Conservation (phyloP, 2,888 invertebrate genomes). For the Mythimna pallens region DNA sequence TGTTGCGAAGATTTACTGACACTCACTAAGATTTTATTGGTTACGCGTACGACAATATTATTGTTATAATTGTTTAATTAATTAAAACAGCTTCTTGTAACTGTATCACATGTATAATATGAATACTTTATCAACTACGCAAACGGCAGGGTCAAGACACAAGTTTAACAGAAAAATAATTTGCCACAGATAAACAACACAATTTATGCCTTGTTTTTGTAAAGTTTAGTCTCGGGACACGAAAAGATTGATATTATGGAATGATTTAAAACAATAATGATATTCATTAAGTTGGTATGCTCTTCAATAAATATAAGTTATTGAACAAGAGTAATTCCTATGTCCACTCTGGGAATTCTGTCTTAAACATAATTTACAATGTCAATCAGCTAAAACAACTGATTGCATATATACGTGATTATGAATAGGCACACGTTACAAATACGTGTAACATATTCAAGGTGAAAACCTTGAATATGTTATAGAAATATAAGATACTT, state of each 20-base stretch:
- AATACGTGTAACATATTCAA: constrained; percentile 24
- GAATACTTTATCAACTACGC: constrained; percentile 75
- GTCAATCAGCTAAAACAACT: constrained; percentile 29
- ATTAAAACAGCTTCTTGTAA: constrained; percentile 70
- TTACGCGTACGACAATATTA: constrained; percentile 53
- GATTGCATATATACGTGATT: constrained; percentile 12
- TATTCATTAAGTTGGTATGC: constrained; percentile 54
- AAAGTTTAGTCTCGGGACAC: constrained; percentile 61
- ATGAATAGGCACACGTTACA: constrained; percentile 8
- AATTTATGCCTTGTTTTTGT: constrained; percentile 80
- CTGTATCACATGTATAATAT: constrained; percentile 58
- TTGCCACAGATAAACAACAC: constrained; percentile 83
- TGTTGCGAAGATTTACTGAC: constrained; percentile 43
- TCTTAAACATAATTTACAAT: constrained; percentile 40
- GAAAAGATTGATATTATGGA: constrained; percentile 63
- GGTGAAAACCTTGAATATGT: background rate
- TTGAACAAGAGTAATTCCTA: constrained; percentile 34
- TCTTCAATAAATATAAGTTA: constrained; percentile 43
- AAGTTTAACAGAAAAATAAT: constrained; percentile 87
- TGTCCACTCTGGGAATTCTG: constrained; percentile 34
- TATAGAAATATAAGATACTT: background rate
- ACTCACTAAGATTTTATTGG: constrained; percentile 52
- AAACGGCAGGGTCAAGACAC: constrained; percentile 78
- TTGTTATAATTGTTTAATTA: constrained; percentile 72
- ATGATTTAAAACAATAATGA: constrained; percentile 63